Evolutionary conservation across 1,140 invertebrate species (phyloP).

Genomic region (Aphis craccivora): DNA sequence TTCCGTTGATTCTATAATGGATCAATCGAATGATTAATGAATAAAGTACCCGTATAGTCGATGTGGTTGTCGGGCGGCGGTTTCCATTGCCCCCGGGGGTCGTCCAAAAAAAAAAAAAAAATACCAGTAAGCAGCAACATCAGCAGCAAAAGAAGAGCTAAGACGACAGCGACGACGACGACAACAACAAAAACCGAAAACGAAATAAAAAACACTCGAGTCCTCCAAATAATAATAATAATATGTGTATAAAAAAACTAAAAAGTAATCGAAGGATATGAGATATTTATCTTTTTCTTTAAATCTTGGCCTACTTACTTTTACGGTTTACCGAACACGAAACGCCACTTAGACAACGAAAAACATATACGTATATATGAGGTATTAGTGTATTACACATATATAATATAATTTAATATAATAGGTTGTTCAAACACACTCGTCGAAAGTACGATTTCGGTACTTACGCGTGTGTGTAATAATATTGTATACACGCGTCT

Average conservation of each 20-base stretch:
- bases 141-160: neutral
- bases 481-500: slow-evolving; percentile 4
- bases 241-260: neutral
- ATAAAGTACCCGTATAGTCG: neutral
- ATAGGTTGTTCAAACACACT: slow-evolving; percentile 35
- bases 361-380: neutral
- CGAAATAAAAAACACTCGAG: neutral
- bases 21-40: slow-evolving; percentile 45
- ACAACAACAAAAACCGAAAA: neutral
- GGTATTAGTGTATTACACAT: too few relatives aligned
- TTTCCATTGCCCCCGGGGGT: slow-evolving; percentile 1
- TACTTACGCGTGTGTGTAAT: neutral
- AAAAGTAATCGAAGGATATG: slow-evolving; percentile 20
- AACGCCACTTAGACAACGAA: slow-evolving; percentile 47
- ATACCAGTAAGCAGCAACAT: slow-evolving; percentile 18
- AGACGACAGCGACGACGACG: neutral
- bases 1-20: neutral
- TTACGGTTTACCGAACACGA: slow-evolving; percentile 46
- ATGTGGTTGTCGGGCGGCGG: neutral
- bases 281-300: slow-evolving; percentile 44
- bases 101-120: too few relatives aligned
- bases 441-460: slow-evolving; percentile 21
- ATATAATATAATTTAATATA: slow-evolving; percentile 34
- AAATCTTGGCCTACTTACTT: slow-evolving; percentile 45
- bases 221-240: neutral